Conservation (phyloP, 2,888 invertebrate genomes). For the Xylocampa areola region DNA sequence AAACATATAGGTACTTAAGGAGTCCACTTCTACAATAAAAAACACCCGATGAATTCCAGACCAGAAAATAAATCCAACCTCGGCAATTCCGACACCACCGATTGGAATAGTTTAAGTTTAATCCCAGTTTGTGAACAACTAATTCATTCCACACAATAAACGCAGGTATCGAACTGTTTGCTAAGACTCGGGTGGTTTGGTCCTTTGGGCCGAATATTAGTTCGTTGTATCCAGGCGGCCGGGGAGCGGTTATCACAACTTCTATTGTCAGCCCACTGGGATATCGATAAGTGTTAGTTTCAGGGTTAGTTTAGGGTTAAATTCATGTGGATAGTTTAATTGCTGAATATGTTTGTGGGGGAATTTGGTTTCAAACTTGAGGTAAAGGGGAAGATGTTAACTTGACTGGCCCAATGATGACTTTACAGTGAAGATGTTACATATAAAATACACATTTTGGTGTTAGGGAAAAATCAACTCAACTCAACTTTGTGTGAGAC, state of each 20-base stretch:
- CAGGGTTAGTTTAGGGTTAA: constrained; percentile 62
- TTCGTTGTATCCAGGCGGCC: constrained; percentile 65
- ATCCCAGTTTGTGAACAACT: constrained; percentile 33
- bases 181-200: constrained; percentile 60
- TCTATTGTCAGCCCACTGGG: constrained; percentile 58
- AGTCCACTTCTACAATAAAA: no score
- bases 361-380: constrained; percentile 15
- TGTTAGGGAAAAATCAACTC: no score
- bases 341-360: constrained; percentile 41
- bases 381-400: constrained; percentile 2
- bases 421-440: no score
- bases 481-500: no score
- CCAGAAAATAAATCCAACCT: no score
- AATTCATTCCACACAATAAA: constrained; percentile 31
- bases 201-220: constrained; percentile 73
- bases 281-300: constrained; percentile 64
- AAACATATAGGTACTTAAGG: no score
- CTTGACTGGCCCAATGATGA: no score
- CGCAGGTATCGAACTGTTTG: constrained; percentile 36
- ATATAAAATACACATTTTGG: no score
- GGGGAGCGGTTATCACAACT: constrained; percentile 71
- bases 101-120: no score
- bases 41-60: no score
- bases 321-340: constrained; percentile 63
- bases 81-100: constrained; percentile 9